Evolutionary conservation across 2,797 vertebrate species (phyloP).

Genomic region (Nasua narica): DNA sequence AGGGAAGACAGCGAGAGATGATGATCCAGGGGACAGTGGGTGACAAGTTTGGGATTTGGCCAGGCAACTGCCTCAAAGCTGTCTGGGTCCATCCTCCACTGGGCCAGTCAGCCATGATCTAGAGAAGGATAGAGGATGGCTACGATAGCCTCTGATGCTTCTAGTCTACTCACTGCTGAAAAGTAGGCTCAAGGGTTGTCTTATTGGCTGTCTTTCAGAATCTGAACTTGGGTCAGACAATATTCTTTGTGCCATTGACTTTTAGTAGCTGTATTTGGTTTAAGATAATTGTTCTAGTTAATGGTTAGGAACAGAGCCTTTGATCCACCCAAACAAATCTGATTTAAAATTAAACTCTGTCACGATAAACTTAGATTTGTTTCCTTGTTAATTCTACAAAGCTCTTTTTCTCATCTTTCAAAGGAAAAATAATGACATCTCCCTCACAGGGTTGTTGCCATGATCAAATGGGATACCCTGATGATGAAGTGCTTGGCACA

Average conservation of each 20-base stretch:
- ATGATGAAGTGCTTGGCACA: not conserved
- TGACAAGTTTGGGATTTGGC: not conserved
- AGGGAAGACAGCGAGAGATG: not conserved
- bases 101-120: not conserved
- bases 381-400: conserved; percentile 20
- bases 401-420: not conserved
- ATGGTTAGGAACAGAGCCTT: not conserved
- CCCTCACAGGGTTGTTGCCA: not conserved
- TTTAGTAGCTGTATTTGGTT: not conserved
- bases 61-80: not conserved
- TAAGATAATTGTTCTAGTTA: not conserved
- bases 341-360: not conserved
- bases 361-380: not conserved
- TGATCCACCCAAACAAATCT: not conserved
- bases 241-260: not conserved
- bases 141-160: not conserved
- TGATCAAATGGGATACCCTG: not conserved
- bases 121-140: not conserved
- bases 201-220: not conserved
- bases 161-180: not conserved
- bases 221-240: not conserved
- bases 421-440: not conserved
- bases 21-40: not conserved
- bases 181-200: not conserved
- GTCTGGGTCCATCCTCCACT: not conserved